Base-by-base conservation (phyloP, 1,140 invertebrate genomes). In the Philotrypesis tridentata region DNA sequence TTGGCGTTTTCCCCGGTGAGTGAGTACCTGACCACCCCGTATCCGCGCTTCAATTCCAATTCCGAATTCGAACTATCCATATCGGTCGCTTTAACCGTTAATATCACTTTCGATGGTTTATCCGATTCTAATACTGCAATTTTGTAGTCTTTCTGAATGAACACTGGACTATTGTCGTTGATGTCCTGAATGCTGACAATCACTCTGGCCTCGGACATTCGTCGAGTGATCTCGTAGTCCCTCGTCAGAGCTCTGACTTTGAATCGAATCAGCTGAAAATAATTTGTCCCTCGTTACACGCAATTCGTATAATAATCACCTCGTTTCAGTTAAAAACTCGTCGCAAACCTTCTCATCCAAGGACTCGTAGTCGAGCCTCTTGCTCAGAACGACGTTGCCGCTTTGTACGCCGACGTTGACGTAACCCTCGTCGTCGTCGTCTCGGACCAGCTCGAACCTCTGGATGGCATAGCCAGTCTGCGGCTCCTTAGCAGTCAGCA, bases 161-260 rank as follows among this genome's bases (percentile, higher is more conserved):
- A 97, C 68, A 93, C 90, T 0, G 96, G 96, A 84, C 93, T 93
- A 87, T 97, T 96, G 86, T 97, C 96, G 86, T 97, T 97, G 0
- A 96, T 93, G 87, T 97, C 96, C 82, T 94, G 90, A 37, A 96
- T 92, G 80, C 95, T 93, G 17, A 97, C 93, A 9, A 94, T 93
- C 5, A 97, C 93, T 82, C 94, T 95, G 0, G 96, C 95, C 82
- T 94, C 93, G 79, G 94, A 95, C 85, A 95, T 92, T 74, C 93
- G 94, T 37, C 92, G 92, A 4, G 92, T 93, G 48, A 94, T 92
- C 73, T 94, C 93, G 3, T 94, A 94, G 87, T 96, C 95, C 72
- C 93, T 94, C 40, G 94, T 94, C 4, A 94, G 93, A 1, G 96
- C 96, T 85, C 94, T 93, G 1, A 96, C 95, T 85, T 95, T 94